Percentiles rank a stretch among this genome's conserved stretches.
Conservation (phyloP, 2,888 invertebrate species). For the Dryobota labecula region DNA sequence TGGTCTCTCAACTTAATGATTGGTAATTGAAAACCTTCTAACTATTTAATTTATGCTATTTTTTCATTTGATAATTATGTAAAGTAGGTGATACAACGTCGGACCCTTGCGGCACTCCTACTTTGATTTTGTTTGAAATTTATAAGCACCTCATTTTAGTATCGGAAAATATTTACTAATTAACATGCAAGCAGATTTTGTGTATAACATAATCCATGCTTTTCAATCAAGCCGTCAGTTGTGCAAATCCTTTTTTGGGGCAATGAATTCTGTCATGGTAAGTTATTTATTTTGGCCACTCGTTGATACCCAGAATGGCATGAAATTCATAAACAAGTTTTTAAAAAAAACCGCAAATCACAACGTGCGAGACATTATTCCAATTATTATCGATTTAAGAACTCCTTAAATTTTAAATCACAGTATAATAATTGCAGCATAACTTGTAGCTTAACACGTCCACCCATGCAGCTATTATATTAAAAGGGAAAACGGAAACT, state of each 20-base stretch:
- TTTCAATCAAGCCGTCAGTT: background rate
- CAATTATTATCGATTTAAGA: constrained; percentile 22
- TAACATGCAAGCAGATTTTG: background rate
- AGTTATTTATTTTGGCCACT: background rate
- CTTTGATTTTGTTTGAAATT: background rate
- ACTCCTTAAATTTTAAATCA: constrained; percentile 15
- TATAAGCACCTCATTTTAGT: background rate
- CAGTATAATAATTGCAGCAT: background rate
- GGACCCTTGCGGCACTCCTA: constrained; percentile 13
- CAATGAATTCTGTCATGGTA: background rate
- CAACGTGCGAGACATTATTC: background rate
- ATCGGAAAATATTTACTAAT: background rate
- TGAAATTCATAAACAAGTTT: constrained; percentile 8
- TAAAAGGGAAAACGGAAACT: constrained; percentile 51
- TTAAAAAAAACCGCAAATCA: constrained; percentile 1
- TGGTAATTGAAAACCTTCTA: background rate
- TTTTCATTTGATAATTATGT: background rate
- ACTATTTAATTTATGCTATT: background rate
- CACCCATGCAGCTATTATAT: constrained; percentile 28
- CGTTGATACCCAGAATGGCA: constrained; percentile 16
- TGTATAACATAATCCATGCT: background rate
- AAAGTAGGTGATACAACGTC: background rate
- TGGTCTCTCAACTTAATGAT: background rate
- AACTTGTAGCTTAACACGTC: constrained; percentile 17
- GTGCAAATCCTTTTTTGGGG: background rate